These are phyloP conservation scores for Platygyra sinensis DNA, from an alignment of 64 coral and sea anemone species.

Conservation along the genomic window DNA sequence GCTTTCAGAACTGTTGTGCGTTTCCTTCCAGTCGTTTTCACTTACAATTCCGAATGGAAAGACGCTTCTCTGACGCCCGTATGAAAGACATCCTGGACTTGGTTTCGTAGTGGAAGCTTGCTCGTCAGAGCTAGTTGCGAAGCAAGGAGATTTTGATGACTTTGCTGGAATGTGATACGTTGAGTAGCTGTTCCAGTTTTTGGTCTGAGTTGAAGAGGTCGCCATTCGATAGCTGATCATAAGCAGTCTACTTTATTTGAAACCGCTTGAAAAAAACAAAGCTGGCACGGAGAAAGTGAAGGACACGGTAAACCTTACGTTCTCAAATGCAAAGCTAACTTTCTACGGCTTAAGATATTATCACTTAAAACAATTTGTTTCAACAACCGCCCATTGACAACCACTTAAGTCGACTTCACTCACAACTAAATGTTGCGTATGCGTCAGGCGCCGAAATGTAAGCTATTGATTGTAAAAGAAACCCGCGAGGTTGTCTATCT, in stretches of 20 bases:
- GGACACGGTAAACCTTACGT: not conserved
- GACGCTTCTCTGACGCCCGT: constrained; percentile 1
- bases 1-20: not conserved
- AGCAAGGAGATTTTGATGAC: not conserved
- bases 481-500: not conserved
- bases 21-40: not conserved
- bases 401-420: not conserved
- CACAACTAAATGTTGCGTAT: not conserved
- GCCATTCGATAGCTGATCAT: not conserved
- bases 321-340: not conserved
- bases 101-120: not conserved
- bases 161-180: not conserved
- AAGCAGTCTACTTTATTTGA: not conserved
- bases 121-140: not conserved
- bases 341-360: not conserved
- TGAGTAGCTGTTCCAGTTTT: not conserved
- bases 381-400: not conserved
- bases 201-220: not conserved
- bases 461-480: not conserved
- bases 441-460: not conserved
- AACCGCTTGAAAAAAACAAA: not conserved
- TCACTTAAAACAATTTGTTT: not conserved
- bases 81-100: not conserved
- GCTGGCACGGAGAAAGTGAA: not conserved
- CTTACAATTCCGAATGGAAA: constrained; percentile 32